Percentiles rank a stretch among this genome's conserved stretches.
These are phyloP conservation scores for Crossoptilon crossoptilon DNA, from an alignment of 2,797 vertebrate genomes.

Conservation along the genomic window DNA sequence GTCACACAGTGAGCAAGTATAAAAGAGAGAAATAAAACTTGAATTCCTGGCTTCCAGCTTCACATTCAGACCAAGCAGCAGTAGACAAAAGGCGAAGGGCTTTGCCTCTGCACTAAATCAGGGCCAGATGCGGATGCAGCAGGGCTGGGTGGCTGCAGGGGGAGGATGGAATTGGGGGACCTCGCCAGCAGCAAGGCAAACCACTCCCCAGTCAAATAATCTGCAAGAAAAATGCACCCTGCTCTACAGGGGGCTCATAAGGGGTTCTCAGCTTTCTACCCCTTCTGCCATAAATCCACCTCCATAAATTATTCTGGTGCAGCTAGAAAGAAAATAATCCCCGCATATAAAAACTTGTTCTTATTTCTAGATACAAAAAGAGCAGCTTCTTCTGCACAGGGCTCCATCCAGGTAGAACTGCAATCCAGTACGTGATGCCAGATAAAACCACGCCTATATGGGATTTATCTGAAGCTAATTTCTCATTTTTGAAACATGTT, in stretches of 20 bases:
- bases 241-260: rapidly evolving
- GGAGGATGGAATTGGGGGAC: neutral
- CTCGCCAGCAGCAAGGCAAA: neutral
- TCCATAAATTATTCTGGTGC: neutral
- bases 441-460: rapidly evolving
- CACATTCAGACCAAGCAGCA: slow-evolving; percentile 20
- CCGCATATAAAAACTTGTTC: neutral
- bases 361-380: neutral
- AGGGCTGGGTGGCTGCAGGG: neutral
- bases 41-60: slow-evolving; percentile 64
- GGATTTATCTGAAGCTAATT: neutral
- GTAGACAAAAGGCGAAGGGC: slow-evolving; percentile 61
- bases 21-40: slow-evolving; percentile 27
- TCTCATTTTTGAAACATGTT: neutral
- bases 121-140: slow-evolving; percentile 59
- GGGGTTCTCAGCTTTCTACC: neutral
- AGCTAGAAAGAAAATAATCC: neutral
- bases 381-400: neutral
- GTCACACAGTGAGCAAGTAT: neutral
- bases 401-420: neutral
- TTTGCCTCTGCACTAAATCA: slow-evolving; percentile 62
- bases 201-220: neutral
- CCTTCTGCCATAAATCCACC: neutral
- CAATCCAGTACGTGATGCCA: rapidly evolving
- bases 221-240: neutral